Conservation (phyloP, 1,140 invertebrate species). For the Zaprionus capensis region DNA sequence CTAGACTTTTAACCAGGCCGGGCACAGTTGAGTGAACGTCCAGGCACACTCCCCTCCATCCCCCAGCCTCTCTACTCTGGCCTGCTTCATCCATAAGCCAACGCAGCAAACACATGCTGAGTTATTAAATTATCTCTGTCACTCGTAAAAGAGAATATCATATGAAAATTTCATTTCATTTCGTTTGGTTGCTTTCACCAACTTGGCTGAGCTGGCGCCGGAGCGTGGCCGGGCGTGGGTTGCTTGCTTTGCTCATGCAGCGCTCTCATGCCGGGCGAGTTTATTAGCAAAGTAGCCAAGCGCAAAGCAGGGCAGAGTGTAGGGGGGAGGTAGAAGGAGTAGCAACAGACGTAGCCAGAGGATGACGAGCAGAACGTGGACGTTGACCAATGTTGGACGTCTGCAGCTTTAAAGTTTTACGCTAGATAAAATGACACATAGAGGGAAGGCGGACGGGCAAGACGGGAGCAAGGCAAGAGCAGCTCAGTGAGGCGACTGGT, state of each 20-base stretch:
- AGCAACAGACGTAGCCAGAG: conserved; percentile 1
- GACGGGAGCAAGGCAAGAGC: conserved; percentile 5
- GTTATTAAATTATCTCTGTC: conserved; percentile 81
- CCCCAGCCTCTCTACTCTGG: conserved; percentile 2
- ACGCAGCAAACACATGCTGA: conserved; percentile 64
- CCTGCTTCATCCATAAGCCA: conserved; percentile 42
- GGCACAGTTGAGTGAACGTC: neutral
- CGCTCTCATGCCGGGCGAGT: conserved; percentile 58
- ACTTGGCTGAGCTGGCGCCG: neutral
- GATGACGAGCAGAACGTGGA: conserved; percentile 44
- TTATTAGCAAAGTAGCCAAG: conserved; percentile 83
- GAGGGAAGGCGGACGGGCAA: neutral
- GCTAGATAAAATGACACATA: conserved; percentile 73
- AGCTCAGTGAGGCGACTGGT: neutral
- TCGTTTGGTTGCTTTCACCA: conserved; percentile 71
- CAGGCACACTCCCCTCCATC: too few relatives aligned
- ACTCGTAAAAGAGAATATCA: conserved; percentile 80
- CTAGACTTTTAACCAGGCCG: conserved; percentile 44
- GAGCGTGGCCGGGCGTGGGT: conserved; percentile 6
- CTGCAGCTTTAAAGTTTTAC: conserved; percentile 76
- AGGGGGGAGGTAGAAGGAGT: neutral
- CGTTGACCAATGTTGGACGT: conserved; percentile 43
- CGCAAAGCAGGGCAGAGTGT: conserved; percentile 51
- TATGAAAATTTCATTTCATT: conserved; percentile 83
- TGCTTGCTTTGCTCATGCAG: conserved; percentile 60